Base-by-base conservation (phyloP, 2,113 vertebrate species). In the Onychostruthus taczanowskii region DNA sequence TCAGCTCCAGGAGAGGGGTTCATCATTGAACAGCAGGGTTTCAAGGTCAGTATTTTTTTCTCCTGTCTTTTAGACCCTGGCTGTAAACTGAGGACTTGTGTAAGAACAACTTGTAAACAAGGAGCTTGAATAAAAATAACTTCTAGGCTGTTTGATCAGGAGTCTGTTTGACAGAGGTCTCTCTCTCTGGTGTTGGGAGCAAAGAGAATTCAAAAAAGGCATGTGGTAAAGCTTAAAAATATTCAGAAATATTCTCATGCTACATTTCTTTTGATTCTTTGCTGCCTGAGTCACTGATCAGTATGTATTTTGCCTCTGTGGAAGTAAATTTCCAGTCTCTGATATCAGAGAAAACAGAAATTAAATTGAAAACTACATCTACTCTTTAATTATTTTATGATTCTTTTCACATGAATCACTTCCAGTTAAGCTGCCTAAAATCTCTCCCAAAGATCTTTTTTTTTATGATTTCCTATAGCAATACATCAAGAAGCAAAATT, bases 351-450 rank as follows among this genome's bases (percentile, higher is more conserved):
- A 23, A 87, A 68, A 73, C 11, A 72, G 61, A 89, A 86, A 39
- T 75, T 94, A 96, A 96, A 92, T 64, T 72, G 49, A 88, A 94
- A 83, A 78, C n/a, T n/a, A 23, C 77, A 46, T 77, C 66, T 90
- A 78, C 66, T 94, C 31, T 96, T 96, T 69, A 91, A 75, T 78
- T 96, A 84, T 93, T 95, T 96, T 93, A 76, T 83, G 8, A 88
- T 61, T 92, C 33, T 46, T 91, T 93, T 92, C 31, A 64, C 63
- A 73, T 76, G 91, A 94, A 93, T 92, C 20, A 85, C 82, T 94
- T 96, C 62, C 44, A 88, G 95, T 93, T 96, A 91, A 89, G 70
- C 53, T 81, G 79, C 77, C 75, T 87, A 66, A 85, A 90, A 85
- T 69, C 33, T 84, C 64, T 93, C n/a, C 79, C 56, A 91, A 95